Evolutionary conservation across 2,888 invertebrate species (phyloP).

Genomic region (Nesidiocoris tenuis): DNA sequence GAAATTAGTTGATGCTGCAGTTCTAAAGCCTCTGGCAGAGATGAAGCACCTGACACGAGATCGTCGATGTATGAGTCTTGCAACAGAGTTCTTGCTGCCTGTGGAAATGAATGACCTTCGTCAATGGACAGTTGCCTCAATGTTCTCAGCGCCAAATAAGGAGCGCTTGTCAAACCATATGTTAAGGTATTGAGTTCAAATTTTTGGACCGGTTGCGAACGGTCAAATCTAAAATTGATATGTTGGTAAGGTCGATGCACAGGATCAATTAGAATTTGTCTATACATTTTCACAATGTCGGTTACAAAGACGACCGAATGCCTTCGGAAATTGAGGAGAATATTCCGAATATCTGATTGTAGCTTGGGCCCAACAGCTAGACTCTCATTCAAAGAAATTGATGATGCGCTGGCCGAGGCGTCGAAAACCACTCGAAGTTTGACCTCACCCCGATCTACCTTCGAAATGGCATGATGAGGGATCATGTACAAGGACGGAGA

Average conservation of each 20-base stretch:
- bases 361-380: constrained; percentile 16
- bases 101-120: background rate
- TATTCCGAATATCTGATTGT: constrained; percentile 20
- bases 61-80: constrained; percentile 19
- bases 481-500: background rate
- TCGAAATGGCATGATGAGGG: constrained; percentile 5
- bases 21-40: background rate
- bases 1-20: background rate
- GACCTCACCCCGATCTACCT: constrained; percentile 1
- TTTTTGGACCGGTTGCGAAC: background rate
- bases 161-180: constrained; percentile 7
- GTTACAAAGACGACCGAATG: constrained; percentile 13
- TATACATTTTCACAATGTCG: constrained; percentile 27
- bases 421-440: constrained; percentile 34
- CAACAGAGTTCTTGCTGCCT: background rate
- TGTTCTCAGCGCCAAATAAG: background rate
- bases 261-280: constrained; percentile 8
- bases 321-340: constrained; percentile 8
- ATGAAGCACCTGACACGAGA: constrained; percentile 1
- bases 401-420: constrained; percentile 14
- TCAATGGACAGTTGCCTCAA: background rate
- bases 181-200: constrained; percentile 20
- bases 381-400: constrained; percentile 33
- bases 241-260: constrained; percentile 17
- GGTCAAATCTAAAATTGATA: background rate